Evolutionary conservation across 2,797 vertebrate species (phyloP), one percentile per base, ranked within the genome.

Genomic region (Anguilla obscura): DNA sequence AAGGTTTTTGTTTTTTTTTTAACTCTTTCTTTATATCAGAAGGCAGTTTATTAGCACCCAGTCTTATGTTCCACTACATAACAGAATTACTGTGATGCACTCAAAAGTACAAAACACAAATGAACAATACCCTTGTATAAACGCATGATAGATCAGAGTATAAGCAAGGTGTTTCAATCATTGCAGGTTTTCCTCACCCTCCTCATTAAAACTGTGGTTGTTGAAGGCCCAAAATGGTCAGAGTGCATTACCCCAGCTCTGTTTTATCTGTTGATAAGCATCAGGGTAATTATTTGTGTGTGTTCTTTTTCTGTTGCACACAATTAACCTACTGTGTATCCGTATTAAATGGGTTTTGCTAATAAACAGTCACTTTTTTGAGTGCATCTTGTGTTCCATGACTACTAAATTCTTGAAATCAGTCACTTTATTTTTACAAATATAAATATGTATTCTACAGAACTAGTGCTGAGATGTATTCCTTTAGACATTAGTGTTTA

Each of bases 261-360:
- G 56, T 63, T 63, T 24, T 63, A 63, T 63, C 58, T 63, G 58
- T 63, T 69, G 63, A 69, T 69, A 27, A 69, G 63, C 63, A 69
- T n/a, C 63, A 27, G 24, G 24, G 24, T 69, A 69, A 69, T 69
- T 69, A 69, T 69, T 69, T 69, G n/a, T n/a, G 63, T 69, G 63
- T 69, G 56, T 58, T 18, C 12, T 18, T 58, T 58, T 58, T 58
- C 14, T 58, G 56, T 58, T 58, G 56, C 56, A 58, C 56, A n/a
- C 63, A 69, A 27, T 8, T 66, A 1, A 69, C 0, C 24, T n/a
- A 27, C n/a, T 66, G 63, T 24, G 24, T 66, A 27, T 1, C 21
- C 1, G n/a, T 66, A 66, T 5, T n/a, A 27, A 9, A 66, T 66
- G 6, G 63, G 24, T 66, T 7, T 27, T 7, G 21, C 21, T 1